A percentile compares a stretch with the other conserved stretches of the same genome.
phyloP scores from a whole-genome alignment of 1,140 invertebrate species.

The Meloidogyne exigua region DNA sequence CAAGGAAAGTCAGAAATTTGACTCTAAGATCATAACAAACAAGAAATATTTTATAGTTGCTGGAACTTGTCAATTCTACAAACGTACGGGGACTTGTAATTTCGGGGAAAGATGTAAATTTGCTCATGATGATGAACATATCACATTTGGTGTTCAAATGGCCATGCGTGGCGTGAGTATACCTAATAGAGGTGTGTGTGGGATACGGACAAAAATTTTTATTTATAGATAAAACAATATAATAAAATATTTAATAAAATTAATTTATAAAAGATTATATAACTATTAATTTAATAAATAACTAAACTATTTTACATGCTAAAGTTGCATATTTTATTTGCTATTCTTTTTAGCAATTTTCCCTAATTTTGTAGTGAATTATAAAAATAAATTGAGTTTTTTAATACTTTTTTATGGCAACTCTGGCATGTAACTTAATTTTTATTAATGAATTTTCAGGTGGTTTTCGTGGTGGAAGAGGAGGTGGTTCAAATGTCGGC shows the following conservation, averaged over 20 bases:
- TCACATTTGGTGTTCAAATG: conserved; percentile 21
- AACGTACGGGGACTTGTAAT: conserved; percentile 12
- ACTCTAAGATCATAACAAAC: background rate
- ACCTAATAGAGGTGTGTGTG: conserved; percentile 4
- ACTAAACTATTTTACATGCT: too few species aligned
- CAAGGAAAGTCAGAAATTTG: conserved; percentile 1
- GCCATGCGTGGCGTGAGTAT: background rate
- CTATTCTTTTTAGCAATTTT: too few species aligned
- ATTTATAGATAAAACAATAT: too few species aligned
- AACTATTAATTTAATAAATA: too few species aligned
- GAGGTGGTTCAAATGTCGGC: background rate
- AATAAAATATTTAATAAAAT: too few species aligned
- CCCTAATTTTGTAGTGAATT: too few species aligned
- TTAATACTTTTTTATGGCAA: too few species aligned
- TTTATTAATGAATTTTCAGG: background rate
- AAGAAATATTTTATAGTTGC: conserved; percentile 11
- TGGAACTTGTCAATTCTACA: conserved; percentile 21
- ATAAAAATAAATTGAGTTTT: too few species aligned
- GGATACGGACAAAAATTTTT: background rate
- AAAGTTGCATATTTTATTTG: too few species aligned
- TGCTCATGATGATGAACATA: conserved; percentile 7
- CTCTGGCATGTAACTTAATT: too few species aligned
- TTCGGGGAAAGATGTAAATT: conserved; percentile 21
- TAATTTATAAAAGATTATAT: too few species aligned
- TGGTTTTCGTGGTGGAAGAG: background rate